Base-by-base conservation (phyloP, 2,797 vertebrate species). In the Emydoidea blandingii region DNA sequence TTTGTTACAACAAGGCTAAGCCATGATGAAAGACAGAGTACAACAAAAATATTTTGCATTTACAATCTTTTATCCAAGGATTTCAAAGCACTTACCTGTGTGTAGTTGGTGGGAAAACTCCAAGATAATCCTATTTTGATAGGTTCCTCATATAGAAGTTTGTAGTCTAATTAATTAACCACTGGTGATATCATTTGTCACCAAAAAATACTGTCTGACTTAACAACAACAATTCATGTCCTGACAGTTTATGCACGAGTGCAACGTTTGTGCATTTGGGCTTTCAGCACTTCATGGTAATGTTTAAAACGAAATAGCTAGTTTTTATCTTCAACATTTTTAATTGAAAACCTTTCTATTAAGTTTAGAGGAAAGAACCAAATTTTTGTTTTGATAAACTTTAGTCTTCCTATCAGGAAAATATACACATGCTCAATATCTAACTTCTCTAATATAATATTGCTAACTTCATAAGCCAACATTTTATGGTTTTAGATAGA, bases 351-450 rank as follows among this genome's bases (percentile, higher is more conserved):
- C 59, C 31, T 62, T 62, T 34, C 59, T 62, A 15, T 62, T 62
- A 62, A 62, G 31, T 62, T 62, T 34, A 62, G 14, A 56, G 54
- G 56, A 57, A 57, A 65, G 34, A 65, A 8, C 34, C 31, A 62
- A 62, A 62, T 34, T 62, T 62, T 62, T 62, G 59, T 62, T 62
- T 34, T 62, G 34, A n/a, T 65, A 59, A n/a, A 19, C 62, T 65
- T 18, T 65, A 65, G 62, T 16, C 31, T n/a, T 65, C 34, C 34
- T 65, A 7, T 16, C 31, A 62, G 59, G 59, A 62, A 57, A n/a
- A 85, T 79, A 56, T 62, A 14, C 2, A 0, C 10, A 0, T 7
- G 2, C 0, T 0, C 25, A 4, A 9, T 50, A 44, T 65, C 86
- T 41, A 0, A 0, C 44, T 78, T 76, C 78, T 86, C 41, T 47